Percentiles rank a stretch among this genome's conserved stretches.
Conservation (phyloP, 23 tunicate species). For the Oikopleura dioica region DNA sequence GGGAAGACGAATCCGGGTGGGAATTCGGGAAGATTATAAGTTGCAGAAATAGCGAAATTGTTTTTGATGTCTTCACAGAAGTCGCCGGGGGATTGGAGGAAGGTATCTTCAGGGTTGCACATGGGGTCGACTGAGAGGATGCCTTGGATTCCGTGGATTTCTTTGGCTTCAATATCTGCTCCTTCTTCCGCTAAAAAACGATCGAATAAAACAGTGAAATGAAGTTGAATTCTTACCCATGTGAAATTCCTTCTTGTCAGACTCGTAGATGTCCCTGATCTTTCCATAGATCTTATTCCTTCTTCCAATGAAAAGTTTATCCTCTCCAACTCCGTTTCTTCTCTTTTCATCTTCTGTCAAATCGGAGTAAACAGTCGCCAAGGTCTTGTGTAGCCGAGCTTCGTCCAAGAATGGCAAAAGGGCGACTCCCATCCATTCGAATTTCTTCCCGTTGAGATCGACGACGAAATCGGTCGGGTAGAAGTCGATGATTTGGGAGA, state of each 20-base stretch:
- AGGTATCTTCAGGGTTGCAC: constrained; percentile 25
- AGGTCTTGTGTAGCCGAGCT: constrained; percentile 47
- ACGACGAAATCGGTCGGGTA: constrained; percentile 77
- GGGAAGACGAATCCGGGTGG: constrained; percentile 56
- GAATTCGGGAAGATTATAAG: constrained; percentile 43
- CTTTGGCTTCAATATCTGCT: constrained; percentile 40
- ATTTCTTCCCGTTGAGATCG: constrained; percentile 89
- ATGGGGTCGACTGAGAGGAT: constrained; percentile 41
- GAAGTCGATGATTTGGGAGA: constrained; percentile 77
- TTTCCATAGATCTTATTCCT: not conserved
- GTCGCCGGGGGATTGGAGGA: constrained; percentile 20
- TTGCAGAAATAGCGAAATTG: constrained; percentile 40
- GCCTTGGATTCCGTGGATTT: constrained; percentile 60
- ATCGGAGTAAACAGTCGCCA: constrained; percentile 39
- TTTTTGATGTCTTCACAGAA: constrained; percentile 18
- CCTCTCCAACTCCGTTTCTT: constrained; percentile 52
- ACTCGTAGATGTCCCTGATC: not conserved
- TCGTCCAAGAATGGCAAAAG: constrained; percentile 93
- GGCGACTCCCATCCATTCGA: constrained; percentile 97
- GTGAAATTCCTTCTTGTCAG: not conserved
- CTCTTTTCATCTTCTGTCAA: constrained; percentile 34
- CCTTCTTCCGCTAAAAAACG: constrained; percentile 26
- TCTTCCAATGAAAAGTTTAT: constrained; percentile 36
- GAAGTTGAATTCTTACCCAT: not conserved
- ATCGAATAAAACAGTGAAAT: not conserved